Evolutionary conservation across 2,797 vertebrate species (phyloP).

Genomic region (Eutrigla gurnardus): DNA sequence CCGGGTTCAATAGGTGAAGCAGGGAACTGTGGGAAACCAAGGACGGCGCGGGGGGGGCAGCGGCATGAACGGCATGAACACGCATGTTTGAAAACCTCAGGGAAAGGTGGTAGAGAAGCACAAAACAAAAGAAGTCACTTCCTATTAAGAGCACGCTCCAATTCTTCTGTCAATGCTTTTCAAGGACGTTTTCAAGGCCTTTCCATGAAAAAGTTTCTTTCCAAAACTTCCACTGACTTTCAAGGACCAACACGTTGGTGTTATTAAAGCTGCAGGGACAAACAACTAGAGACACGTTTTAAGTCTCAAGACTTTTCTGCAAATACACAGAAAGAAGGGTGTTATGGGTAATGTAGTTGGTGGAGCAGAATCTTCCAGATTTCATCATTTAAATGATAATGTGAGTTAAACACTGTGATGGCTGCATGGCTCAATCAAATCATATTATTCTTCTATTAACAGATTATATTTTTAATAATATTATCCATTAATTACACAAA

Average conservation of each 20-base stretch:
- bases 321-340: not conserved
- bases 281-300: not conserved
- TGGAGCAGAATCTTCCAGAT: not conserved
- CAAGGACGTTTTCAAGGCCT: not conserved
- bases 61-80: not conserved
- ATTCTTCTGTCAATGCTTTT: not conserved
- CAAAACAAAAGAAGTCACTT: not conserved
- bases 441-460: no score
- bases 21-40: constrained; percentile 73
- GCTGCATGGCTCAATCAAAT: no score
- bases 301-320: not conserved
- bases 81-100: constrained; percentile 36
- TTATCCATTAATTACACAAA: no score
- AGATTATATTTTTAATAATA: no score
- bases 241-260: not conserved
- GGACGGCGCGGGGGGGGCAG: not conserved
- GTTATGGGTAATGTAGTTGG: constrained; percentile 8
- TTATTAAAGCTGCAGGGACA: not conserved
- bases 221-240: not conserved
- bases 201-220: not conserved
- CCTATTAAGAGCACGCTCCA: not conserved
- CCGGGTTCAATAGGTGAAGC: constrained; percentile 74
- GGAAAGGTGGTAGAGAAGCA: constrained; percentile 34
- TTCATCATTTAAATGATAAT: no score
- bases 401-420: no score